Percentiles rank a stretch among this genome's conserved stretches.
phyloP scores from a whole-genome alignment of 2,797 vertebrate species.

The Columba guinea region DNA sequence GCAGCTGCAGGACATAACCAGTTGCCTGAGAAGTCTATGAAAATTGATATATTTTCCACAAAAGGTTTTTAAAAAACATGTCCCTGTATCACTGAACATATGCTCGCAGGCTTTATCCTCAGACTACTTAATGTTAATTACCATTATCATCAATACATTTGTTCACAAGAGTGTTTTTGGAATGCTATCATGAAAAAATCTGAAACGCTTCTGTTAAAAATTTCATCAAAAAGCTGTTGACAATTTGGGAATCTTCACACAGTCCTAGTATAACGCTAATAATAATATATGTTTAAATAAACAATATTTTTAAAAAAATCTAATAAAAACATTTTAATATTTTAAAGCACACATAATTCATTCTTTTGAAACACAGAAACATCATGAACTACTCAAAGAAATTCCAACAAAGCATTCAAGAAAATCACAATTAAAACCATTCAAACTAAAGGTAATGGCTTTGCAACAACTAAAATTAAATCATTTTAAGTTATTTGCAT shows the following conservation, averaged over 20 bases:
- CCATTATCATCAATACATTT: neutral
- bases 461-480: conserved; percentile 9
- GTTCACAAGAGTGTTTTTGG: neutral
- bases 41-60: accelerated
- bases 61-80: accelerated
- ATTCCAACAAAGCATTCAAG: neutral
- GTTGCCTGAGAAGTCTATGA: neutral
- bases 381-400: neutral
- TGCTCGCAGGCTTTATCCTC: neutral
- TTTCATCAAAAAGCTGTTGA: neutral
- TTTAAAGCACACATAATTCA: neutral
- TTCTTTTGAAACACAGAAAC: neutral
- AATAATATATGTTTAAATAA: neutral
- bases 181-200: neutral
- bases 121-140: neutral
- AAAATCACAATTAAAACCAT: neutral
- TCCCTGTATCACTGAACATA: neutral
- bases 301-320: neutral
- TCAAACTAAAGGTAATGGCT: conserved; percentile 22
- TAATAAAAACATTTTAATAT: neutral
- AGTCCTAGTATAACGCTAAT: neutral
- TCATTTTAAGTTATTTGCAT: conserved; percentile 7
- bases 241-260: neutral
- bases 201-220: neutral
- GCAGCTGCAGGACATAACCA: neutral